Evolutionary conservation across 2,797 vertebrate genomes (phyloP).

Genomic region (Synaphobranchus kaupii): DNA sequence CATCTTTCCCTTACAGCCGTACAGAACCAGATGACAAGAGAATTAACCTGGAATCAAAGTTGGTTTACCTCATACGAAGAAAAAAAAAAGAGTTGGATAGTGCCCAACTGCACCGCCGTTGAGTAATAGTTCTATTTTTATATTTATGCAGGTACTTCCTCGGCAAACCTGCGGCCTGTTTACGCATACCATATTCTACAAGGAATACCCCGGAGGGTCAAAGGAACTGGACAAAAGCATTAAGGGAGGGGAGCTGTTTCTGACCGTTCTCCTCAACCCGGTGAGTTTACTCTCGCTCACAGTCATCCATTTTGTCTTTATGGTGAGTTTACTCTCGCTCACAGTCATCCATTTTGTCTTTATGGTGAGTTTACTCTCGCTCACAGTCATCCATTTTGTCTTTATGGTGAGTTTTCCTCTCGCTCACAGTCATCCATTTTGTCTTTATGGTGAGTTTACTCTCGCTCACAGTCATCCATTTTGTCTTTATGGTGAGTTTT

Average conservation of each 20-base stretch:
- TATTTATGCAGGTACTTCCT: constrained; percentile 84
- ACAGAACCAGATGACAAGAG: background rate
- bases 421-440: no score
- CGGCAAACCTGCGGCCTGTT: constrained; percentile 97
- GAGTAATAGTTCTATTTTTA: background rate
- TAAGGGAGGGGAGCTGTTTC: constrained; percentile 92
- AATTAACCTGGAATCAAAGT: background rate
- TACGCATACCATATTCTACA: constrained; percentile 98
- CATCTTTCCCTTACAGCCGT: background rate
- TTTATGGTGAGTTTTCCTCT: no score
- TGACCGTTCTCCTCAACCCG: constrained; percentile 93
- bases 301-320: no score
- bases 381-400: no score
- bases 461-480: no score
- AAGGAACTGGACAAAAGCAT: constrained; percentile 97
- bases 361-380: no score
- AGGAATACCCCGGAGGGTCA: constrained; percentile 94
- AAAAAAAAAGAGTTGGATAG: background rate
- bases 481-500: no score
- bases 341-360: no score
- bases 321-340: no score
- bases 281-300: constrained; percentile 68
- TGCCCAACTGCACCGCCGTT: no score
- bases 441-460: constrained; percentile 69
- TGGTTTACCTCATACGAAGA: background rate